phyloP scores from a whole-genome alignment of 2,888 invertebrate species.

The Candidula unifasciata region DNA sequence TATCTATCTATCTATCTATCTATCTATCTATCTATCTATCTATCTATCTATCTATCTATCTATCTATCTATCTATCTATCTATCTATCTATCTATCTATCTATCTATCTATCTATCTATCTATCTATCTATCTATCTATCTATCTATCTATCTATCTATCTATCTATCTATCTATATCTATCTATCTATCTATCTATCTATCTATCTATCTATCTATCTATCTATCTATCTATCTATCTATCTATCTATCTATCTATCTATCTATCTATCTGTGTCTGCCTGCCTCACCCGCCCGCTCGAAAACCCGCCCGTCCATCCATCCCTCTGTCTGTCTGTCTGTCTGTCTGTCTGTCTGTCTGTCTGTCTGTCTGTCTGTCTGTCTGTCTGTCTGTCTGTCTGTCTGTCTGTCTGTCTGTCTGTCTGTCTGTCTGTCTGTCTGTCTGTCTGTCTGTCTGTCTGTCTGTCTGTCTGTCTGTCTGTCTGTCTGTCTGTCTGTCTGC shows the following conservation, averaged over 20 bases:
- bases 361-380: neutral
- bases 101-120: constrained; percentile 1
- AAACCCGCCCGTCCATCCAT: no score
- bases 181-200: neutral
- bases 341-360: neutral
- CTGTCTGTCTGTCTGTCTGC: no score
- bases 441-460: constrained; percentile 23
- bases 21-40: constrained; percentile 8
- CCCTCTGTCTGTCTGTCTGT: no score
- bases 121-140: neutral
- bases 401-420: neutral
- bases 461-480: constrained; percentile 18
- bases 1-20: constrained; percentile 7
- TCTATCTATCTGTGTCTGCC: neutral
- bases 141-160: neutral
- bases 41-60: constrained; percentile 8
- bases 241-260: neutral
- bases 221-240: no score
- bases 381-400: neutral
- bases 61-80: constrained; percentile 8
- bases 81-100: constrained; percentile 2
- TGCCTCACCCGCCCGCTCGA: no score
- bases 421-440: constrained; percentile 13
- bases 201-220: no score
- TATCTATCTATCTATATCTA: neutral